Evolutionary conservation across 2,888 invertebrate genomes (phyloP), one percentile per base, ranked within the genome.

Genomic region (Koerneria pararmatus): DNA sequence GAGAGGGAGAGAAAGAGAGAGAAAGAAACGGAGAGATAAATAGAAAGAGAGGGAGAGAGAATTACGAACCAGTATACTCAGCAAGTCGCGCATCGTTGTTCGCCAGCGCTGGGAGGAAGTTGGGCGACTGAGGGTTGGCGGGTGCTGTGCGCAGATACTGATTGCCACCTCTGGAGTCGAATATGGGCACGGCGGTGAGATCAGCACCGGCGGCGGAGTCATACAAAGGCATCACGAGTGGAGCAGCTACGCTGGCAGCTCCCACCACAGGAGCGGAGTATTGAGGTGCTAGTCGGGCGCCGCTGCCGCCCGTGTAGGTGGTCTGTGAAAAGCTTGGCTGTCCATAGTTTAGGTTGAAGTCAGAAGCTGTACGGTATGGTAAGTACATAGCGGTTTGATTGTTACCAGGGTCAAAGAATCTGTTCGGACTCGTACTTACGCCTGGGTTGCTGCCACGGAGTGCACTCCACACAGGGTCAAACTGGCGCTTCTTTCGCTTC

Each of bases 311-410:
- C 24, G 53, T n/a, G 53, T 6, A 15, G 11, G 51, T 53, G 35
- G 31, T 46, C 64, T 64, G 64, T 31, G 64, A 64, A 46, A 41
- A 64, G 27, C 64, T 56, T 19, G n/a, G 15, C 46, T 64, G 54
- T 5, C 64, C 64, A 5, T 37, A 24, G n/a, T 54, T 54, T 22
- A 64, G 56, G 48, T 64, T 56, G 54, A 54, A 64, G 56, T 64
- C 46, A 56, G 64, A 56, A 29, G 53, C 35, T 8, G 64, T 64
- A 3, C 64, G 64, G 46, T 64, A 64, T 4, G 64, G 64, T 46
- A 46, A 64, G 64, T 64, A 64, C 64, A 64, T 64, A 32, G 64
- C 64, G 4, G 64, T 22, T 34, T 64, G 64, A 41, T 64, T 64
- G 34, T 64, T 56, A n/a, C 35, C 64, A 6, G 64, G 64, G 48